These are phyloP conservation scores for Goniozus legneri DNA, from an alignment of 1,140 invertebrate species.

Conservation along the genomic window DNA sequence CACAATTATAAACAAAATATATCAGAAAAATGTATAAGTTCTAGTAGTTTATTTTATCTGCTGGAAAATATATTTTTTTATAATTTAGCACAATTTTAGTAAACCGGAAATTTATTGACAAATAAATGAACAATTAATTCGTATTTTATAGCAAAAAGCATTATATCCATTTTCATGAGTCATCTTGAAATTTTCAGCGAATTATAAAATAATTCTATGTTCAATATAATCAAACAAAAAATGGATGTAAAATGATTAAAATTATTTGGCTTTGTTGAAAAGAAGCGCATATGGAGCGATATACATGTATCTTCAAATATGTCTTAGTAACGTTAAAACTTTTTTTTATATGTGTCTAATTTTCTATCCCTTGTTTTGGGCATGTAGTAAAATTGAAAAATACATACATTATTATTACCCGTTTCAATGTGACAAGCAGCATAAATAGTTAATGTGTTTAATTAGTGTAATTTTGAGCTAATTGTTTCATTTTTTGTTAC, in stretches of 20 bases:
- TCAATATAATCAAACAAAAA: no score
- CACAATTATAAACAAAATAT: slow-evolving; percentile 43
- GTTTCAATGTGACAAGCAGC: slow-evolving; percentile 32
- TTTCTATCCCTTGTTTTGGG: slow-evolving; percentile 46
- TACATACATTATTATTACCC: slow-evolving; percentile 37
- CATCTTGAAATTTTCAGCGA: no score
- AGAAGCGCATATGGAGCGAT: slow-evolving; percentile 39
- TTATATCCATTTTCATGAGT: no score
- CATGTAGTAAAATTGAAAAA: slow-evolving; percentile 47
- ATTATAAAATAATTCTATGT: no score
- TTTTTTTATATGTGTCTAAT: slow-evolving; percentile 50
- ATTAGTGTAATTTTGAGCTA: slow-evolving; percentile 20
- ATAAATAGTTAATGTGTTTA: slow-evolving; percentile 18
- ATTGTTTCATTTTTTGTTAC: slow-evolving; percentile 33
- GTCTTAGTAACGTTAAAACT: slow-evolving; percentile 43
- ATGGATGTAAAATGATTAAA: slow-evolving; percentile 24
- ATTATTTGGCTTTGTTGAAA: slow-evolving; percentile 36
- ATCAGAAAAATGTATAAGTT: no score
- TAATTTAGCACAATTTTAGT: no score
- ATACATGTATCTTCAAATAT: slow-evolving; percentile 45
- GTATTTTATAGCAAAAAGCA: no score
- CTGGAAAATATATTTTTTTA: no score
- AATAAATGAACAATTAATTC: no score
- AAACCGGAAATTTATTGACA: no score
- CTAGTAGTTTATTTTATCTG: no score